phyloP scores from a whole-genome alignment of 2,113 vertebrate species.

The Ammodytes dubius region DNA sequence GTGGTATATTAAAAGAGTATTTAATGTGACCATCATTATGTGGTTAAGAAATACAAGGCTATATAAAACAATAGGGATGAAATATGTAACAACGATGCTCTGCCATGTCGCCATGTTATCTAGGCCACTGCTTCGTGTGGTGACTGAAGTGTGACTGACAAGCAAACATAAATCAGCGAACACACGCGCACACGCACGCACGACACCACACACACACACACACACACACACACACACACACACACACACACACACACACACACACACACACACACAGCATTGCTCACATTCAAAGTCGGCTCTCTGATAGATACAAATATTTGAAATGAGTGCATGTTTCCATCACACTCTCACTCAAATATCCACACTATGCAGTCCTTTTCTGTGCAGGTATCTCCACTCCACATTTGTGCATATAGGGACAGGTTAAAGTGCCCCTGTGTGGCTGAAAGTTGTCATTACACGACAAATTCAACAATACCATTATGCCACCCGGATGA shows the following conservation, averaged over 20 bases:
- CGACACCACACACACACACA: background rate
- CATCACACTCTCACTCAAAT: background rate
- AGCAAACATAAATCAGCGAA: background rate
- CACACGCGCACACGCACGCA: background rate
- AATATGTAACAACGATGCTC: slow-evolving; percentile 22
- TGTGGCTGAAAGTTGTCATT: slow-evolving; percentile 62
- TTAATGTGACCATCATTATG: slow-evolving; percentile 13
- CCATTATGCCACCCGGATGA: slow-evolving; percentile 8
- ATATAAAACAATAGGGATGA: slow-evolving; percentile 35
- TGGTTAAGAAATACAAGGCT: slow-evolving; percentile 7
- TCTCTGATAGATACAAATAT: slow-evolving; percentile 4
- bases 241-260: too few relatives aligned
- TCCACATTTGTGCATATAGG: background rate
- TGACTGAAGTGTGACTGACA: slow-evolving; percentile 29
- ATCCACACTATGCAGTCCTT: slow-evolving; percentile 26
- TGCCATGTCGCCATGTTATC: slow-evolving; percentile 21
- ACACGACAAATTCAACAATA: slow-evolving; percentile 41
- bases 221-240: too few relatives aligned
- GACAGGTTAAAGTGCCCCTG: slow-evolving; percentile 56
- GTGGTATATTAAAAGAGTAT: slow-evolving; percentile 4
- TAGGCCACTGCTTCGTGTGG: slow-evolving; percentile 7
- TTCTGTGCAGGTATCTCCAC: slow-evolving; percentile 35
- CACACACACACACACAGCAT: background rate
- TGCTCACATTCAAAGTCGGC: background rate
- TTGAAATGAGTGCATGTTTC: background rate